Evolutionary conservation across 2,797 vertebrate species (phyloP).

Genomic region (Cygnus olor): DNA sequence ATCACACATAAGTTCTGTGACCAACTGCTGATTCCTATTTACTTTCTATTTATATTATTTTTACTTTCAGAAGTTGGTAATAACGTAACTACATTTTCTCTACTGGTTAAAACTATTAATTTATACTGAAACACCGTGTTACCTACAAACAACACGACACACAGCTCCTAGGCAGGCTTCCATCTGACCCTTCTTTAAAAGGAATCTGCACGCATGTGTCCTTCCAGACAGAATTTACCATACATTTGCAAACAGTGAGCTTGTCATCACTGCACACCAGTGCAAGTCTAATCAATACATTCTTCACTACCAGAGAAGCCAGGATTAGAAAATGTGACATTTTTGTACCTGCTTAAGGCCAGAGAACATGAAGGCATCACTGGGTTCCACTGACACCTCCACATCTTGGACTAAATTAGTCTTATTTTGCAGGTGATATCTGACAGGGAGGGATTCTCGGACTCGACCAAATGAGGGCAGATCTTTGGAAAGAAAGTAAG

Average conservation of each 20-base stretch:
- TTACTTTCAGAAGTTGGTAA: background rate
- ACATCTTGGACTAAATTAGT: slow-evolving; percentile 93
- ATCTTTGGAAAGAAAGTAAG: slow-evolving; percentile 77
- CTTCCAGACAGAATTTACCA: background rate
- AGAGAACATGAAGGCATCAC: slow-evolving; percentile 99
- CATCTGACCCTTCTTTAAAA: background rate
- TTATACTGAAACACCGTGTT: background rate
- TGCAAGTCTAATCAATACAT: rapidly evolving
- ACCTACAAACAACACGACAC: background rate
- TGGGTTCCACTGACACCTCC: slow-evolving; percentile 94
- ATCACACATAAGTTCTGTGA: background rate
- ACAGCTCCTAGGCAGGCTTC: background rate
- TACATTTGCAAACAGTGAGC: background rate
- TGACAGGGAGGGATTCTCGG: slow-evolving; percentile 92
- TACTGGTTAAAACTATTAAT: background rate
- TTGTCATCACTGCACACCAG: background rate
- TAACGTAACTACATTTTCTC: background rate
- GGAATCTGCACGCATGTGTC: background rate
- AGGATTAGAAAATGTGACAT: background rate
- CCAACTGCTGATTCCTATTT: background rate
- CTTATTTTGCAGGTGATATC: slow-evolving; percentile 92
- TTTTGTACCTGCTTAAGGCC: slow-evolving; percentile 94
- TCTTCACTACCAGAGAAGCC: background rate
- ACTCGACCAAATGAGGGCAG: slow-evolving; percentile 94
- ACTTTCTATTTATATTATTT: background rate